Conservation (phyloP, 2,888 invertebrate species). For the Cetonia aurata region DNA sequence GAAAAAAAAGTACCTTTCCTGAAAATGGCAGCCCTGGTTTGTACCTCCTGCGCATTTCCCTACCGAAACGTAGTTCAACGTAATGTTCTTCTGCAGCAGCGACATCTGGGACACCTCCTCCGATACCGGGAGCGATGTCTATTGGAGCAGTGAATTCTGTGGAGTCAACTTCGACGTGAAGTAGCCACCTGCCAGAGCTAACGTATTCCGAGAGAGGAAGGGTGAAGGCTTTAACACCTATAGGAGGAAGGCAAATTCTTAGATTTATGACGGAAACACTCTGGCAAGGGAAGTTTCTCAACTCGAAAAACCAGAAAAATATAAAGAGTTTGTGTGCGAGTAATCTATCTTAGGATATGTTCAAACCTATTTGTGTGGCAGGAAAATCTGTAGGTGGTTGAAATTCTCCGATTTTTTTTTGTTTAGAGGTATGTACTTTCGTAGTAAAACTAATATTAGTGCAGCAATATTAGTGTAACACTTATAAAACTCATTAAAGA, state of each 20-base stretch:
- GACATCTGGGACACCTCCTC: conserved; percentile 69
- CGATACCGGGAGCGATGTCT: conserved; percentile 67
- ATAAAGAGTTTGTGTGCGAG: no score
- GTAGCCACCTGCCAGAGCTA: conserved; percentile 71
- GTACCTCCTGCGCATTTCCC: conserved; percentile 75
- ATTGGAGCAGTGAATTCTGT: conserved; percentile 71
- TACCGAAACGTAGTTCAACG: conserved; percentile 75
- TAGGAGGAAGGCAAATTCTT: conserved; percentile 34
- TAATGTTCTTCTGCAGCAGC: conserved; percentile 78
- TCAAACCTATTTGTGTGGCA: no score
- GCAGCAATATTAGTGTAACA: no score
- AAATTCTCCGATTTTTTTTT: no score
- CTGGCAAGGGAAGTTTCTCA: no score
- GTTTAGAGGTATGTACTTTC: no score
- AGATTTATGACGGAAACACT: not conserved
- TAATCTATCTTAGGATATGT: no score
- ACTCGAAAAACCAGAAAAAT: no score
- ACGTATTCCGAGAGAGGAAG: conserved; percentile 71
- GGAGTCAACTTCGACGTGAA: conserved; percentile 70
- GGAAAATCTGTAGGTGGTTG: no score
- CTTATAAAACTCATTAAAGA: no score
- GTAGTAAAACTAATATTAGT: no score
- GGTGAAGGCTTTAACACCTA: conserved; percentile 73
- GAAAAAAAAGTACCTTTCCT: conserved; percentile 69
- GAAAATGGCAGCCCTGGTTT: conserved; percentile 77